Evolutionary conservation across 2,888 invertebrate species (phyloP).

Genomic region (Trachelus iudaicus): DNA sequence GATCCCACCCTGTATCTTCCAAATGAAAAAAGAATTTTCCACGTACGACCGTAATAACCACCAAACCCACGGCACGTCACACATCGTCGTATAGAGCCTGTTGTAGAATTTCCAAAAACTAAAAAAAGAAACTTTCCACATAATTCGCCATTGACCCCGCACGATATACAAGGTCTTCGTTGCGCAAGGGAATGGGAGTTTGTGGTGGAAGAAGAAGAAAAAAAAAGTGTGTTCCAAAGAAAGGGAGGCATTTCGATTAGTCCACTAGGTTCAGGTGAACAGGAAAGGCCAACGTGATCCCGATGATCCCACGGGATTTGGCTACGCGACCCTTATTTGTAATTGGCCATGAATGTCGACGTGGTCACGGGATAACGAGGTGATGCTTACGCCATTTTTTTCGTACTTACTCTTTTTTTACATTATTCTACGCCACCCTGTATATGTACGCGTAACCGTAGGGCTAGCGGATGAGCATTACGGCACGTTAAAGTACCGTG

Average conservation of each 20-base stretch:
- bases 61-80: background rate
- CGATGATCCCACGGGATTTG: constrained; percentile 41
- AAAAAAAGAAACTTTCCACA: background rate
- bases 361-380: constrained; percentile 16
- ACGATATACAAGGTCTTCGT: background rate
- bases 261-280: constrained; percentile 28
- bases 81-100: background rate
- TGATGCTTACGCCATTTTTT: constrained; percentile 12
- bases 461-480: constrained; percentile 13
- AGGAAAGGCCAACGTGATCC: constrained; percentile 31
- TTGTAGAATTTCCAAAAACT: background rate
- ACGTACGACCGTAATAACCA: background rate
- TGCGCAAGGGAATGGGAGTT: background rate
- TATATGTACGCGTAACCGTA: constrained; percentile 10
- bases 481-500: background rate
- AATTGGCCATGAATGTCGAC: constrained; percentile 40
- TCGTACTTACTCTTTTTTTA: background rate
- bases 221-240: background rate
- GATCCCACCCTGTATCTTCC: too few species aligned
- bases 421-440: background rate
- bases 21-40: background rate
- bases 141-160: background rate
- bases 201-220: background rate
- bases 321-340: constrained; percentile 39
- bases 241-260: background rate